Conservation (phyloP, 2,888 invertebrate genomes). For the Drosophila emarginata region DNA sequence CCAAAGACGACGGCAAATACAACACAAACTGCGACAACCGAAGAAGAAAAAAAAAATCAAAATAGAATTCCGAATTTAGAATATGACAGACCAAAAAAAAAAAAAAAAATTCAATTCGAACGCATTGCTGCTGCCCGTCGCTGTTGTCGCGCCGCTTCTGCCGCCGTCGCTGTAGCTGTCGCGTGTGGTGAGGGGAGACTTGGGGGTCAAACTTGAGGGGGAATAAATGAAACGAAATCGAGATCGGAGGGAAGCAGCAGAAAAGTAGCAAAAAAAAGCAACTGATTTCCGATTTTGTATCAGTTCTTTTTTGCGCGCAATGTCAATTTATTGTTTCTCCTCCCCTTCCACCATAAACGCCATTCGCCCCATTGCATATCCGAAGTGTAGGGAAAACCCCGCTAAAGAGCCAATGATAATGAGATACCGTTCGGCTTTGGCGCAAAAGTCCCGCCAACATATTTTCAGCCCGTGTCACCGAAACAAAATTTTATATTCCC, state of each 20-base stretch:
- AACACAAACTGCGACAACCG: conserved; percentile 37
- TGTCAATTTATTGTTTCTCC: conserved; percentile 62
- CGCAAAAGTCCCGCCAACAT: conserved; percentile 4
- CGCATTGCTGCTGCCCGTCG: conserved; percentile 59
- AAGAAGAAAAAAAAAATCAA: conserved; percentile 65
- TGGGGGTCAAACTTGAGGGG: conserved; percentile 72
- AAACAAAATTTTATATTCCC: neutral
- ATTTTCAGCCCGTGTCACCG: neutral
- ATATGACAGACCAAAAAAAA: conserved; percentile 76
- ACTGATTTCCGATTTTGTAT: conserved; percentile 55
- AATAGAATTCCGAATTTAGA: conserved; percentile 77
- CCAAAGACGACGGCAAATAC: conserved; percentile 40
- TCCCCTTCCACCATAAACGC: conserved; percentile 8
- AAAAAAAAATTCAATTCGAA: conserved; percentile 68
- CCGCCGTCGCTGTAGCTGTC: conserved; percentile 30
- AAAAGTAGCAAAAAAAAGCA: conserved; percentile 48
- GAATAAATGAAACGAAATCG: conserved; percentile 50
- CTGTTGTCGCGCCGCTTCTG: conserved; percentile 20
- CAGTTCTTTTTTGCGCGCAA: conserved; percentile 62
- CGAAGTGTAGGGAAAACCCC: neutral
- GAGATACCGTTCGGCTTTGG: neutral
- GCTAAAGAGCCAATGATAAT: neutral
- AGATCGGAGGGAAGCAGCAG: conserved; percentile 42
- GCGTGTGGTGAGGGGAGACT: conserved; percentile 62
- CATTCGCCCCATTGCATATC: neutral